Evolutionary conservation across 2,888 invertebrate genomes (phyloP).

Genomic region (Lasius fuliginosus): DNA sequence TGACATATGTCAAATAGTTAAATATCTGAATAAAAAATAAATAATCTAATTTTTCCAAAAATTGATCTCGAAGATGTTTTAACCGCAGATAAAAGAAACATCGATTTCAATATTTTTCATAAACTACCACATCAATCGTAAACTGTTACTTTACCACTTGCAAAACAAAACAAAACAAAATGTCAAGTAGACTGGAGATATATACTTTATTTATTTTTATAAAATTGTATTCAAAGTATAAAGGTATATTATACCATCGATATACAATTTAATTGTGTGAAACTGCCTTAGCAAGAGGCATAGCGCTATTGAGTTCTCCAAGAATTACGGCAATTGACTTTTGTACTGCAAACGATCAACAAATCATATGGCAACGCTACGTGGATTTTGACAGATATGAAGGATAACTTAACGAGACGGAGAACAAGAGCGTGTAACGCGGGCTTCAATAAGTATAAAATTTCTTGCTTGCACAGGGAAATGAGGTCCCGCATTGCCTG

Average conservation of each 20-base stretch:
- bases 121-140: background rate
- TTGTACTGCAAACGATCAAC: conserved; percentile 2
- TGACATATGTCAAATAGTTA: background rate
- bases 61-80: background rate
- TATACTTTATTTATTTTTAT: background rate
- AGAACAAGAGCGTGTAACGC: conserved; percentile 32
- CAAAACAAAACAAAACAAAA: background rate
- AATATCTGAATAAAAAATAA: background rate
- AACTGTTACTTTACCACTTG: background rate
- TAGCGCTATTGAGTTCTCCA: background rate
- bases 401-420: conserved; percentile 36
- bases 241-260: background rate
- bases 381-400: conserved; percentile 11
- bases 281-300: background rate
- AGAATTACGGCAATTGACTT: conserved; percentile 4
- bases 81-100: background rate
- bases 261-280: background rate
- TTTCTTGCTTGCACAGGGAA: conserved; percentile 68
- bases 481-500: conserved; percentile 59
- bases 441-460: conserved; percentile 69
- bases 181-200: background rate
- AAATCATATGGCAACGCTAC: background rate
- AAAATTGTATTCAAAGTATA: background rate
- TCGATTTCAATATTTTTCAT: background rate
- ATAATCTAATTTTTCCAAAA: background rate